phyloP scores from a whole-genome alignment of 2,797 vertebrate genomes.

The Rhynchotus rufescens region DNA sequence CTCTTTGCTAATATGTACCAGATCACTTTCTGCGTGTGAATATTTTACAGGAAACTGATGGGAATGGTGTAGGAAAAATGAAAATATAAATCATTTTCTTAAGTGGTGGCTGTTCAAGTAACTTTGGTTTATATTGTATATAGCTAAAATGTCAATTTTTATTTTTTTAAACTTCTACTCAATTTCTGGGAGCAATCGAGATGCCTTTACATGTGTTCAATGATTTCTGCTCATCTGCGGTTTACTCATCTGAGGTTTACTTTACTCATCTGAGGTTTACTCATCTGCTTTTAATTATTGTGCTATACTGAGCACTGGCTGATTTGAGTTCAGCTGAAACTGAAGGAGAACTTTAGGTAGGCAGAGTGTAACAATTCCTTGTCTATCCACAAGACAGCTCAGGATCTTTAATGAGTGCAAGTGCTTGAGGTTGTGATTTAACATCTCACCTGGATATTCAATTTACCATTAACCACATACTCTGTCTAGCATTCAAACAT shows the following conservation, averaged over 20 bases:
- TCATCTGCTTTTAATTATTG: background rate
- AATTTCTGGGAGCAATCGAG: background rate
- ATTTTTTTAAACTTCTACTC: background rate
- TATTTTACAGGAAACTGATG: background rate
- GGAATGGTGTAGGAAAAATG: background rate
- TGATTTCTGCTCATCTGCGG: background rate
- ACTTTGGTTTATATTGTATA: background rate
- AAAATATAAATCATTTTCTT: background rate
- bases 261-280: background rate
- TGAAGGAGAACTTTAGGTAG: background rate
- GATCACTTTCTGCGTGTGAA: background rate
- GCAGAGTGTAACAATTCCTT: background rate
- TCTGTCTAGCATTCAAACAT: background rate
- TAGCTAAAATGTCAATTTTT: background rate
- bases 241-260: no score
- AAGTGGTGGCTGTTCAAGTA: background rate
- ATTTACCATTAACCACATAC: background rate
- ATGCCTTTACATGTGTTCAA: background rate
- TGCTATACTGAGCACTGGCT: background rate
- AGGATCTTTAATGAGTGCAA: background rate
- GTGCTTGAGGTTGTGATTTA: background rate
- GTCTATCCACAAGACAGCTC: background rate
- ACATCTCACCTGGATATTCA: background rate
- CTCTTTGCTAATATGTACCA: accelerated
- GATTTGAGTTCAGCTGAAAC: background rate